Evolutionary conservation across 1,140 invertebrate species (phyloP).

Genomic region (Tetragnatha versicolor): DNA sequence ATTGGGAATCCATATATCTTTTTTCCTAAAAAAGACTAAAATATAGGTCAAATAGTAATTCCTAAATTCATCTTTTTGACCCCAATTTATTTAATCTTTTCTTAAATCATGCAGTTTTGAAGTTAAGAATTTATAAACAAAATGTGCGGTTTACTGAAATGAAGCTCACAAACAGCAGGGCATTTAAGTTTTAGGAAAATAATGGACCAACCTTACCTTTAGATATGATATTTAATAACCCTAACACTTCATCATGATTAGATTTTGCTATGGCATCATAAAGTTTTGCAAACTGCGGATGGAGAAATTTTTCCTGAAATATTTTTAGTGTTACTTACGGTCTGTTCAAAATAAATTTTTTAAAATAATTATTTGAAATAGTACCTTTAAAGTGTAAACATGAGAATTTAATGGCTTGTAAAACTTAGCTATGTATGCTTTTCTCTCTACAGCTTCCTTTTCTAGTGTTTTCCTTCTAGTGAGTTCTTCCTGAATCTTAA

Average conservation of each 20-base stretch:
- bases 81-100: background rate
- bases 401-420: slow-evolving; percentile 2
- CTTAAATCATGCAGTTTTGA: background rate
- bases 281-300: slow-evolving; percentile 9
- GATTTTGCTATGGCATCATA: background rate
- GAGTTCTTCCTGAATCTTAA: slow-evolving; percentile 16
- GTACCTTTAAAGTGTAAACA: slow-evolving; percentile 20
- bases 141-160: background rate
- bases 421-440: background rate
- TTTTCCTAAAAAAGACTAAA: slow-evolving; percentile 12
- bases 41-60: background rate
- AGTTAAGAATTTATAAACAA: background rate
- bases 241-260: background rate
- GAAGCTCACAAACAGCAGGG: background rate
- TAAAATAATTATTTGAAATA: background rate
- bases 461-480: slow-evolving; percentile 4
- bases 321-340: background rate
- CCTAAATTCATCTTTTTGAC: background rate
- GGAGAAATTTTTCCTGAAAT: slow-evolving; percentile 15
- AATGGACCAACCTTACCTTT: slow-evolving; percentile 14
- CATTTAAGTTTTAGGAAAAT: background rate
- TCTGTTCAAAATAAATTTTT: background rate
- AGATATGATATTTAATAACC: slow-evolving; percentile 21
- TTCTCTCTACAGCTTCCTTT: background rate
- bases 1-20: slow-evolving; percentile 63